Conservation (phyloP, 2,888 invertebrate species). For the Leptopilina myrica region DNA sequence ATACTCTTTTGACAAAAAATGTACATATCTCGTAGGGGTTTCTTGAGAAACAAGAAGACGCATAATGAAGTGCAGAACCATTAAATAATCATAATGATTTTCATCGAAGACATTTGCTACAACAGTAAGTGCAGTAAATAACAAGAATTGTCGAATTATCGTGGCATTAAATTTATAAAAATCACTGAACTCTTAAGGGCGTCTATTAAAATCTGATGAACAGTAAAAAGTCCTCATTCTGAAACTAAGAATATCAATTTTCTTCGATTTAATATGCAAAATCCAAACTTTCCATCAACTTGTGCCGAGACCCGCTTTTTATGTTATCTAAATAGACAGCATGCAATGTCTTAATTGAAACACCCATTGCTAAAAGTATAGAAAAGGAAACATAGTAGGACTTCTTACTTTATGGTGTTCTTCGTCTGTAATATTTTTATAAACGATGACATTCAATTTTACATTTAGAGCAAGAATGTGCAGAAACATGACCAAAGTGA, state of each 20-base stretch:
- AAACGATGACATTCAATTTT: constrained; percentile 35
- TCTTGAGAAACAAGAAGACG: not conserved
- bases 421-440: constrained; percentile 18
- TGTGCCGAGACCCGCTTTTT: constrained; percentile 26
- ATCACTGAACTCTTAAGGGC: not conserved
- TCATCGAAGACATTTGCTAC: not conserved
- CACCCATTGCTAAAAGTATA: constrained; percentile 23
- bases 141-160: not conserved
- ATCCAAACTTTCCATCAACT: not conserved
- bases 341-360: constrained; percentile 41
- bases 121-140: not conserved
- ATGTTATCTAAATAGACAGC: constrained; percentile 39
- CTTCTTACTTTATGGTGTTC: too few relatives aligned
- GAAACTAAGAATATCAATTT: not conserved
- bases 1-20: not conserved
- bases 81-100: not conserved
- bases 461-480: too few relatives aligned
- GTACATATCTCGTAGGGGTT: not conserved
- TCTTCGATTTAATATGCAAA: constrained; percentile 29
- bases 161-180: not conserved
- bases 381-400: not conserved
- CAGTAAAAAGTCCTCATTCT: constrained; percentile 28
- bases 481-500: too few relatives aligned
- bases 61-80: not conserved
- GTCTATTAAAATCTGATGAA: not conserved